Evolutionary conservation across 2,113 vertebrate genomes (phyloP), one percentile per base, ranked within the genome.

Genomic region (Pavo muticus): DNA sequence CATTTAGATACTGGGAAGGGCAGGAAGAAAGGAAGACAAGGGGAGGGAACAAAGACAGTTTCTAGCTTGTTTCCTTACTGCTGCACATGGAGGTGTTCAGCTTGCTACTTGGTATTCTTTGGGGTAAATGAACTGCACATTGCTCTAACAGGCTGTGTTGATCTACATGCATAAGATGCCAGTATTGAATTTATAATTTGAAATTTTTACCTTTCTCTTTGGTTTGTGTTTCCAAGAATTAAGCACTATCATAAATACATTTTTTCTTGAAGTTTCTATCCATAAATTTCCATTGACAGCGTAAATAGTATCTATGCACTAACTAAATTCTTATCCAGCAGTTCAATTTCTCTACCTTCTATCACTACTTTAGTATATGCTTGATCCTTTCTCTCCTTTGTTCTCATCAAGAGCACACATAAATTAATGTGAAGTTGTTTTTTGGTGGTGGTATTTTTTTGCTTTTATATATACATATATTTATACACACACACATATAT

Each of bases 151-250:
- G 24, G 29, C 19, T 32, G 12, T 35, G 21, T 10, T 24, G 1
- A 40, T 15, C 44, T 54, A 48, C 12, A 8, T 2, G 44, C 0
- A 0, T 20, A 21, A 52, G 17, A 52, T 3, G 25, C 6, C 3
- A 44, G 8, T 9, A 56, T 27, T 9, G 18, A 52, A 69, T 57
- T 11, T 2, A n/a, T 47, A 32, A 50, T n/a, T 50, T 30, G 10
- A 56, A 37, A 42, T 10, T 25, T 59, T 24, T 11, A 12, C 39
- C 6, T 72, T 63, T 84, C 80, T 56, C n/a, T 1, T 52, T 50
- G n/a, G 29, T 39, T 45, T 29, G 12, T 45, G 24, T 81, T 80
- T 70, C 29, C 4, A 44, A 79, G 60, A 42, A 21, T 25, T 3
- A 32, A 23, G 9, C 40, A 25, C 2, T 29, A 4, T 21, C 48